phyloP scores from a whole-genome alignment of 2,888 invertebrate species.

The Polietes domitor region DNA sequence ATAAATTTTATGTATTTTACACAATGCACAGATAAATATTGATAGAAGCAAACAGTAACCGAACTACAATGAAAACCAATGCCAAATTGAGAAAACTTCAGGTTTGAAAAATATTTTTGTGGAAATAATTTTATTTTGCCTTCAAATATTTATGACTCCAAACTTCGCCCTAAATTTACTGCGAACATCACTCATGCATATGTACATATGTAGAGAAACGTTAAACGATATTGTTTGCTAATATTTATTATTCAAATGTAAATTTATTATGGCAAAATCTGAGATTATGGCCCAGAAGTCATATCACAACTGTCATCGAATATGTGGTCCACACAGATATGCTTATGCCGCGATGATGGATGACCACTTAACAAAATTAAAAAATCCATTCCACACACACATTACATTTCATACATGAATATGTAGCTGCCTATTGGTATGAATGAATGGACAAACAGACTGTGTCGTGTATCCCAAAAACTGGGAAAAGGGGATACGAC shows the following conservation, averaged over 20 bases:
- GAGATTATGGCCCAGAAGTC: slow-evolving; percentile 28
- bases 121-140: too few species aligned
- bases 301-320: slow-evolving; percentile 56
- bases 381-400: slow-evolving; percentile 64
- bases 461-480: not conserved
- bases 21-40: too few species aligned
- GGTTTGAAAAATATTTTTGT: too few species aligned
- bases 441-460: not conserved
- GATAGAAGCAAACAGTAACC: too few species aligned
- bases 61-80: too few species aligned
- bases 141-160: too few species aligned
- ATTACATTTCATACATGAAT: not conserved
- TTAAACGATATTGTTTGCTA: slow-evolving; percentile 10
- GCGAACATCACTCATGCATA: not conserved
- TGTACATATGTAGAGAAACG: slow-evolving; percentile 23
- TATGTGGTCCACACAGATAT: slow-evolving; percentile 77
- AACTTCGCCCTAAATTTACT: not conserved
- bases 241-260: slow-evolving; percentile 35
- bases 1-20: too few species aligned
- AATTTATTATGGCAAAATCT: slow-evolving; percentile 40
- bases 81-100: too few species aligned
- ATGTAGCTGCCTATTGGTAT: too few species aligned
- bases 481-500: slow-evolving; percentile 8
- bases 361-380: slow-evolving; percentile 81
- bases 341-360: slow-evolving; percentile 80